Evolutionary conservation across 1,140 invertebrate species (phyloP).

Genomic region (Drosophila dunni): DNA sequence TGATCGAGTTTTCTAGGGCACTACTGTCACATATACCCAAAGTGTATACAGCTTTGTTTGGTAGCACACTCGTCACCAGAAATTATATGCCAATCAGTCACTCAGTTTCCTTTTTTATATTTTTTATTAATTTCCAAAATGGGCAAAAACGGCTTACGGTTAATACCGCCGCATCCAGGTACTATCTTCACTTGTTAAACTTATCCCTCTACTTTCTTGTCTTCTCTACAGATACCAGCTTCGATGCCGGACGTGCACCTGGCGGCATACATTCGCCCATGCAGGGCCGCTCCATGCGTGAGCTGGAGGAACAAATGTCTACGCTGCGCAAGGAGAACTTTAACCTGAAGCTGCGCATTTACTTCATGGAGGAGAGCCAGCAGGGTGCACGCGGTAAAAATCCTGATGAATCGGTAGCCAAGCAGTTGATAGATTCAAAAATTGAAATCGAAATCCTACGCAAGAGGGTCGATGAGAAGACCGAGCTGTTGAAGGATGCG

Average conservation of each 20-base stretch:
- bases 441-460: constrained; percentile 91
- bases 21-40: constrained; percentile 23
- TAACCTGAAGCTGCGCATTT: constrained; percentile 94
- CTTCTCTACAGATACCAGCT: constrained; percentile 61
- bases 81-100: constrained; percentile 18
- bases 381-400: constrained; percentile 46
- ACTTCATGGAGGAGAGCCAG: constrained; percentile 92
- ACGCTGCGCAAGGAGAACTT: constrained; percentile 95
- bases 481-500: constrained; percentile 92
- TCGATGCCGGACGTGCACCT: constrained; percentile 52
- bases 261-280: constrained; percentile 84
- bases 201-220: constrained; percentile 14
- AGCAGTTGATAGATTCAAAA: constrained; percentile 92
- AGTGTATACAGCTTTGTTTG: constrained; percentile 21
- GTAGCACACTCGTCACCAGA: constrained; percentile 23
- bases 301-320: constrained; percentile 94
- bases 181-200: background rate
- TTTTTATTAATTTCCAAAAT: constrained; percentile 34
- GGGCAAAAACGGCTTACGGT: constrained; percentile 17
- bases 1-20: background rate
- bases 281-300: constrained; percentile 91
- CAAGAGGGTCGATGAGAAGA: constrained; percentile 92
- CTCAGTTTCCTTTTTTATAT: constrained; percentile 25
- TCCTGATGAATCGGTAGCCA: constrained; percentile 76
- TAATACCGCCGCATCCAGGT: background rate